Evolutionary conservation across 2,797 vertebrate species (phyloP), one percentile per base, ranked within the genome.

Genomic region (Craterocephalus amniculus): DNA sequence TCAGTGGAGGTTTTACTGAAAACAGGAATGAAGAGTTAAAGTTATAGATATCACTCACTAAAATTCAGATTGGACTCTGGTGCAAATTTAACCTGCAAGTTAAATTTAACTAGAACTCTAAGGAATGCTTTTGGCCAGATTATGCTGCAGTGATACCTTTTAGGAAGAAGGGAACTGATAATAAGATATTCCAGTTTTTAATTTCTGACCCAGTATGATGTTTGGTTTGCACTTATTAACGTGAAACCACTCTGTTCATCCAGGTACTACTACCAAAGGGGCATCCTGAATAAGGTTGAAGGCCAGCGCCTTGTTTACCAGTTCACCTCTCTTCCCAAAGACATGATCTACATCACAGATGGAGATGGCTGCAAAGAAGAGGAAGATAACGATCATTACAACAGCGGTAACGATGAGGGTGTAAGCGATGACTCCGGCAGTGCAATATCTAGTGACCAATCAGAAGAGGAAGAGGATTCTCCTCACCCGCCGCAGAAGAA

Each of bases 221-320:
- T 20, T 22, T 22, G 4, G 1, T 58, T 61, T 74, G 5, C 70
- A 5, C 36, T 63, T 38, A 24, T 38, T 56, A 68, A 78, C 27
- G 5, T 9, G 24, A 9, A 60, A 38, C 26, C 18, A 51, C 40
- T 76, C 20, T 85, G 11, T 81, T 64, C 3, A 1, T 76, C 77
- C 86, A 99, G 97, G 92, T 99, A 99, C 88, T 99, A 99, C 90
- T 99, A 99, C 92, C 98, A 99, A 93, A 97, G 98, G 86, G 98
- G 98, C 85, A 99, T 99, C 71, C 93, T 99, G 80, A 97, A 98
- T 83, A 99, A 99, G 91, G 98, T 99, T 20, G 98, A 99, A 92
- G 98, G 98, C 58, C 98, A 99, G 84, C 96, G 97, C 45, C 93
- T 99, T 27, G 98, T 99, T 6, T 99, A 99, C 91, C 98, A 99